Base-by-base conservation (phyloP, 2,888 invertebrate species). In the Latrodectus hesperus region DNA sequence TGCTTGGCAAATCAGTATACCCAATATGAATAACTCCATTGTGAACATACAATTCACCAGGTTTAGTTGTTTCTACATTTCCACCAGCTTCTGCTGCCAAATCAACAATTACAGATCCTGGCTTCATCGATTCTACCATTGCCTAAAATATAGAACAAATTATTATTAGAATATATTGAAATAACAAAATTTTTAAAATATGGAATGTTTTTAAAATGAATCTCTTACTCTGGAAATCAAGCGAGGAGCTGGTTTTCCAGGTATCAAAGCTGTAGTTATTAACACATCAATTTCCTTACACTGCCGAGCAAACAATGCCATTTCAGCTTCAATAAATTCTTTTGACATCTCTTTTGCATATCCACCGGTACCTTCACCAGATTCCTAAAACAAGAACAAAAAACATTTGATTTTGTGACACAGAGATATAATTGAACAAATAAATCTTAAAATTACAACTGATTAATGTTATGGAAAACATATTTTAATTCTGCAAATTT, bases 61-160 rank as follows among this genome's bases (percentile, higher is more conserved):
- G 96, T 90, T 93, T 94, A 0, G 95, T 97, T 1, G 97, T 97
- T 92, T 95, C 95, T 73, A 96, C 93, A 92, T 97, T 97, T 73
- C 97, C 97, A 9, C 97, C 97, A 91, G 96, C 95, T 93, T 97
- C 97, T 0, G 97, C 95, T 0, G 97, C 97, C 91, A 97, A 92
- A 92, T 98, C 97, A 2, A 97, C 97, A 67, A 97, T 94, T 51
- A 97, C 97, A 90, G 96, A 96, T 52, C 97, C 97, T 0, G 96
- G 96, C 90, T 96, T 96, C 96, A 97, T 97, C 75, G 94, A 93
- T 60, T 95, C 94, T 49, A 96, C 94, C 92, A 96, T 96, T 92
- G 95, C 95, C 95, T 96, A 88, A 64, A 89, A 88, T 53, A 65
- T 22, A 49, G 9, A 72, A 12, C 9, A 10, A 16, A 51, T 52